These are phyloP conservation scores for Folsomia manolachei DNA, from an alignment of 2,888 invertebrate genomes.

Conservation along the genomic window DNA sequence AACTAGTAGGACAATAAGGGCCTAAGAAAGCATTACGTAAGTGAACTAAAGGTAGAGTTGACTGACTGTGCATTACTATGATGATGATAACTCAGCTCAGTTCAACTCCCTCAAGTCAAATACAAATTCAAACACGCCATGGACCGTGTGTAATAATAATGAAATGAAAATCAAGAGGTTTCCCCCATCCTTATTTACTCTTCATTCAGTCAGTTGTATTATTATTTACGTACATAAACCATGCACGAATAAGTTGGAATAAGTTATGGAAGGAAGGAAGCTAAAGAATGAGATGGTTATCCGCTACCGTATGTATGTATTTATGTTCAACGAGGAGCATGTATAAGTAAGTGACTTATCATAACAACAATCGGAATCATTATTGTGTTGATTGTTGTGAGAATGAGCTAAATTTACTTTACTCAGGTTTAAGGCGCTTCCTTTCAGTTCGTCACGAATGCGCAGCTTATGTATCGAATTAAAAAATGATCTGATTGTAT, in stretches of 20 bases:
- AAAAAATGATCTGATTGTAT: background rate
- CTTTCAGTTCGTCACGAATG: background rate
- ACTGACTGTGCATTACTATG: background rate
- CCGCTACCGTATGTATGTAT: too few species aligned
- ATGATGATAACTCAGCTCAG: background rate
- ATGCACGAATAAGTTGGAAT: background rate
- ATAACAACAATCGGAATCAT: conserved; percentile 2
- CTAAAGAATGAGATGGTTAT: background rate
- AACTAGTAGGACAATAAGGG: too few species aligned
- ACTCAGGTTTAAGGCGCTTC: background rate
- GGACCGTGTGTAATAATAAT: too few species aligned
- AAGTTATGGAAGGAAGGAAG: too few species aligned
- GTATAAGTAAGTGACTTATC: conserved; percentile 1
- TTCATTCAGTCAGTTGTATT: background rate
- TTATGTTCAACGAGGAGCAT: background rate
- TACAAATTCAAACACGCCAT: background rate
- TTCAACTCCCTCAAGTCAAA: conserved; percentile 3
- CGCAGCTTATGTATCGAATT: background rate
- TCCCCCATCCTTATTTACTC: background rate
- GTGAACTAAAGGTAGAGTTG: too few species aligned
- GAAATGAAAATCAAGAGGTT: background rate
- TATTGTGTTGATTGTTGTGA: background rate
- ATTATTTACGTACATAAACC: too few species aligned
- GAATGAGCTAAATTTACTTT: conserved; percentile 5
- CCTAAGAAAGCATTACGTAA: too few species aligned